phyloP scores from a whole-genome alignment of 2,888 invertebrate species.

The Tromatobia lineatoria region DNA sequence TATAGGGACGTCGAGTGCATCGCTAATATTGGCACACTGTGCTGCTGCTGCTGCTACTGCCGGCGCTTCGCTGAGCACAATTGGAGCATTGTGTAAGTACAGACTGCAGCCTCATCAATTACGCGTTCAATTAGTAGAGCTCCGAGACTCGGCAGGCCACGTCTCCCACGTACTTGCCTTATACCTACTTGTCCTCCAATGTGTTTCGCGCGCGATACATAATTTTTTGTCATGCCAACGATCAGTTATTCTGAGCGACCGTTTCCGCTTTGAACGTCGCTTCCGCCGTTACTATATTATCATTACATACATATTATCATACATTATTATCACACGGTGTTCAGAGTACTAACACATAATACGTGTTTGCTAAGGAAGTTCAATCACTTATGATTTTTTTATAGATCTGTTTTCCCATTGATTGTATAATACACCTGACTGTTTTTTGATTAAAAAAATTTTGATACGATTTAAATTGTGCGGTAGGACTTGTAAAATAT shows the following conservation, averaged over 20 bases:
- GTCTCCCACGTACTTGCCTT: constrained; percentile 47
- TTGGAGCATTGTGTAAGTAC: constrained; percentile 83
- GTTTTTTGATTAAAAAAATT: no score
- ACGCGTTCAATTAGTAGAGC: constrained; percentile 81
- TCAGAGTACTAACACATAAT: not conserved
- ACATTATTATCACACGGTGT: not conserved
- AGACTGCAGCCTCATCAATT: constrained; percentile 83
- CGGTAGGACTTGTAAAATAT: no score
- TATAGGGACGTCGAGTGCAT: constrained; percentile 82
- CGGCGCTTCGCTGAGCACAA: constrained; percentile 81
- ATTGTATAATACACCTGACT: no score
- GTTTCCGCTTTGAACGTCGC: constrained; percentile 24
- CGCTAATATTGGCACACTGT: constrained; percentile 81
- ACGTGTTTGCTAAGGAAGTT: not conserved
- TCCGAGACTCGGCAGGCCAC: constrained; percentile 60
- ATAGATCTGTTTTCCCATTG: not conserved
- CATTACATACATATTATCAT: no score
- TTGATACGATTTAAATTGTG: no score
- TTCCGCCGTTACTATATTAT: constrained; percentile 11
- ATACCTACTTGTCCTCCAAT: constrained; percentile 40
- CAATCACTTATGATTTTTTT: not conserved
- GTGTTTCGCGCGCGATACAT: constrained; percentile 48
- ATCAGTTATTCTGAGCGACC: constrained; percentile 61
- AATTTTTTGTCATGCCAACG: constrained; percentile 45
- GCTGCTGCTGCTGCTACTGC: constrained; percentile 68